These are phyloP conservation scores for Enteromius radiatus DNA, from an alignment of 2,797 vertebrate species.

Conservation along the genomic window DNA sequence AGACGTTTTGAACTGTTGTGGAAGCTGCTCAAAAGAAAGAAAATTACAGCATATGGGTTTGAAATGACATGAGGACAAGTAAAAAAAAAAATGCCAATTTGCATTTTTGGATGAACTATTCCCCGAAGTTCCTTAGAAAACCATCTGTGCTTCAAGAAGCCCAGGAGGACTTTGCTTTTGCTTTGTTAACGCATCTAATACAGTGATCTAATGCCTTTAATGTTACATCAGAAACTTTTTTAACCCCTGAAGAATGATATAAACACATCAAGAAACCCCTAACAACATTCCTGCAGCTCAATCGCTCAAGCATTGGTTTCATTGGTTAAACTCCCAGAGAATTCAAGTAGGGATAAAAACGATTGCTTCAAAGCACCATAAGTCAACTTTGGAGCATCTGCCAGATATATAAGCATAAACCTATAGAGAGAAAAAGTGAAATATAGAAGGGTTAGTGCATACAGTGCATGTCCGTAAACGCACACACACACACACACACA, in stretches of 20 bases:
- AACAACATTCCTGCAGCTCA: conserved; percentile 7
- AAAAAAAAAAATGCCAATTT: not conserved
- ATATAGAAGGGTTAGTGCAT: not conserved
- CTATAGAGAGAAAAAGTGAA: not conserved
- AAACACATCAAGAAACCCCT: conserved; percentile 6
- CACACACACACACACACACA: no score
- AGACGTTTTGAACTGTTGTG: not conserved
- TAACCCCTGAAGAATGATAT: conserved; percentile 1
- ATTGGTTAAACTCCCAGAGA: conserved; percentile 10
- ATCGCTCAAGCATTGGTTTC: not conserved
- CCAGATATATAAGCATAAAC: conserved; percentile 12
- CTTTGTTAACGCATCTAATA: not conserved
- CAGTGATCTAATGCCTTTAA: conserved; percentile 1
- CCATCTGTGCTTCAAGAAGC: not conserved
- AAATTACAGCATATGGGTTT: no score
- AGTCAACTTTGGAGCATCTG: conserved; percentile 10
- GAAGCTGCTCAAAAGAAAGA: not conserved
- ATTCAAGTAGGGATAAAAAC: conserved; percentile 2
- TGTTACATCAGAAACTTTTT: not conserved
- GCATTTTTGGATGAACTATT: conserved; percentile 1
- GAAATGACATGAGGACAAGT: not conserved
- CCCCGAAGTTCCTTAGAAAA: not conserved
- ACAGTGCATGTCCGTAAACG: not conserved
- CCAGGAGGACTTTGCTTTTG: not conserved
- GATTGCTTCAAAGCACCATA: not conserved